These are phyloP conservation scores for Graphium colonna DNA, from an alignment of 2,888 invertebrate species.

Conservation along the genomic window DNA sequence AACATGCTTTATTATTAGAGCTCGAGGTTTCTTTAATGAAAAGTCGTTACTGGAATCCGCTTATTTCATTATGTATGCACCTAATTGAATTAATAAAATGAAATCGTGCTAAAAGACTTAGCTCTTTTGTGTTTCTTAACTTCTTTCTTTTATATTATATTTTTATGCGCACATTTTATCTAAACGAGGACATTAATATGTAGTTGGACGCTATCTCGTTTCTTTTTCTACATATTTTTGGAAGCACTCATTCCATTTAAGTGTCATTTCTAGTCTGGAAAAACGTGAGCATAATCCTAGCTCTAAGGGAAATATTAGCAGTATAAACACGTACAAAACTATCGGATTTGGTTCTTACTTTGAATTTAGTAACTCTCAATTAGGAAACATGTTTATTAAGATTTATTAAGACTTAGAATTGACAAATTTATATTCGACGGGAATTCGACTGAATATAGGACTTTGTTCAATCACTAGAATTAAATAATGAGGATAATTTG, in stretches of 20 bases:
- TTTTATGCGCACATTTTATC: not conserved
- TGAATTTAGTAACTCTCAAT: slow-evolving; percentile 11
- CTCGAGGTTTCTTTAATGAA: too few relatives aligned
- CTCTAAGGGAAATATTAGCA: slow-evolving; percentile 2
- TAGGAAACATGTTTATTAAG: slow-evolving; percentile 8
- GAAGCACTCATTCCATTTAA: slow-evolving; percentile 17
- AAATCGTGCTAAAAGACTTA: not conserved
- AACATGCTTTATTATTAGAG: too few relatives aligned
- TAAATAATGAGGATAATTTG: not conserved
- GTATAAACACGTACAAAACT: slow-evolving; percentile 20
- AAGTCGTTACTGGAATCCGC: too few relatives aligned
- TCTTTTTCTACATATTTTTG: slow-evolving; percentile 6
- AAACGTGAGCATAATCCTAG: slow-evolving; percentile 13
- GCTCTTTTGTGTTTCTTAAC: not conserved
- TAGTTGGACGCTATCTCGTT: slow-evolving; percentile 5
- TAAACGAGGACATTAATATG: not conserved
- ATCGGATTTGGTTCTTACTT: slow-evolving; percentile 12
- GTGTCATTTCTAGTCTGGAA: slow-evolving; percentile 8
- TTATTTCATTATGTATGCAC: too few relatives aligned
- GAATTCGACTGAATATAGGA: slow-evolving; percentile 1
- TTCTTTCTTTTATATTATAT: not conserved
- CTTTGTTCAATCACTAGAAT: too few relatives aligned
- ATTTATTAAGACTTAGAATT: not conserved
- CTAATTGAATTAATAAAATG: not conserved
- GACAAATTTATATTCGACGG: slow-evolving; percentile 12